phyloP scores from a whole-genome alignment of 2,113 vertebrate species.

The Phylloscopus whistleri region DNA sequence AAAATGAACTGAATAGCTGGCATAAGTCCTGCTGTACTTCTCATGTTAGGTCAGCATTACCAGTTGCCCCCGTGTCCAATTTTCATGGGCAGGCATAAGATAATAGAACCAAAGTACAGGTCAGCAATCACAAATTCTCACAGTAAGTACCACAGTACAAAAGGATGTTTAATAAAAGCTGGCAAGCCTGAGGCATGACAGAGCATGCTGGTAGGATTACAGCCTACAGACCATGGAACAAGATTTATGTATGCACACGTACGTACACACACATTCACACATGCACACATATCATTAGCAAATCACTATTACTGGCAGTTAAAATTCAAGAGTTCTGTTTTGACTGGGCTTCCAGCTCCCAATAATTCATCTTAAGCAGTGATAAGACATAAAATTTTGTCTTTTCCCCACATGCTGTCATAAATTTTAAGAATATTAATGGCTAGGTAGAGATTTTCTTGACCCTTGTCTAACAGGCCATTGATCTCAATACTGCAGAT shows the following conservation, averaged over 20 bases:
- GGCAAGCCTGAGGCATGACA: neutral
- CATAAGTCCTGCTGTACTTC: neutral
- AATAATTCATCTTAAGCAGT: neutral
- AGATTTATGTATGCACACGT: neutral
- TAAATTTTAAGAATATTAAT: constrained; percentile 1
- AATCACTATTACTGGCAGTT: neutral
- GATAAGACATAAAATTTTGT: neutral
- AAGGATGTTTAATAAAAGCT: neutral
- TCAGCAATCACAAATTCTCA: neutral
- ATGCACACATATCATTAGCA: neutral
- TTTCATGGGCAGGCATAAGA: neutral
- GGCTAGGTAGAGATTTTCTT: neutral
- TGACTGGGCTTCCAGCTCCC: neutral
- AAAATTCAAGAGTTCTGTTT: neutral
- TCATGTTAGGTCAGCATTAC: neutral
- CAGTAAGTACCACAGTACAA: neutral
- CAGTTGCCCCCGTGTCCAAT: neutral
- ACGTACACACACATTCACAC: neutral
- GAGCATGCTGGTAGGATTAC: neutral
- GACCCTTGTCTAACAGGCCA: neutral
- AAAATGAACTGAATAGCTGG: neutral
- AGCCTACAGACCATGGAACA: neutral
- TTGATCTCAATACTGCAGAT: neutral
- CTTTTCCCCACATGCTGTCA: neutral
- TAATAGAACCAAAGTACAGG: neutral